Evolutionary conservation across 1,140 invertebrate species (phyloP).

Genomic region (Aphis gossypii): DNA sequence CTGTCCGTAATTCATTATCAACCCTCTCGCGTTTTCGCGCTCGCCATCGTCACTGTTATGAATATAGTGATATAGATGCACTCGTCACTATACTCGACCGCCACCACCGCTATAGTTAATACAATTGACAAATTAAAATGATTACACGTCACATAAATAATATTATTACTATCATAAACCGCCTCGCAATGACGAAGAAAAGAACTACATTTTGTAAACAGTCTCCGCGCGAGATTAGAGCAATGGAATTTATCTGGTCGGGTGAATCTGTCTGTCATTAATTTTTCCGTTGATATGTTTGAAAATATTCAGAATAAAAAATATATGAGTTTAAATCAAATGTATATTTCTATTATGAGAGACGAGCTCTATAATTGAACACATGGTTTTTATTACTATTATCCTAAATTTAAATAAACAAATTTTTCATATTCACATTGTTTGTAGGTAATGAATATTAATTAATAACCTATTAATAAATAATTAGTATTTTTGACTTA

Average conservation of each 20-base stretch:
- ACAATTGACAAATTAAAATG: background rate
- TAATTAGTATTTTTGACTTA: background rate
- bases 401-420: background rate
- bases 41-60: background rate
- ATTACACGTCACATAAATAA: background rate
- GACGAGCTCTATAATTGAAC: background rate
- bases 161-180: too few species aligned
- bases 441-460: background rate
- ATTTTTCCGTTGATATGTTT: background rate
- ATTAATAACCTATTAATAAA: background rate
- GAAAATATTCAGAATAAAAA: background rate
- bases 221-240: background rate
- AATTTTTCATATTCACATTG: background rate
- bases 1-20: constrained; percentile 53
- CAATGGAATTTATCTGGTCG: background rate
- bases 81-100: background rate
- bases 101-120: too few species aligned
- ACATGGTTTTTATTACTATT: background rate
- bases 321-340: background rate
- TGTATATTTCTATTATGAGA: background rate
- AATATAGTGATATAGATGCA: background rate
- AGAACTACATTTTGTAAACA: background rate
- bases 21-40: background rate
- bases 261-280: background rate
- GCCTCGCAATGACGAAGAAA: background rate